Percentiles rank a stretch among this genome's conserved stretches.
These are phyloP conservation scores for Drosophila paracracens DNA, from an alignment of 2,888 invertebrate genomes.

Conservation along the genomic window DNA sequence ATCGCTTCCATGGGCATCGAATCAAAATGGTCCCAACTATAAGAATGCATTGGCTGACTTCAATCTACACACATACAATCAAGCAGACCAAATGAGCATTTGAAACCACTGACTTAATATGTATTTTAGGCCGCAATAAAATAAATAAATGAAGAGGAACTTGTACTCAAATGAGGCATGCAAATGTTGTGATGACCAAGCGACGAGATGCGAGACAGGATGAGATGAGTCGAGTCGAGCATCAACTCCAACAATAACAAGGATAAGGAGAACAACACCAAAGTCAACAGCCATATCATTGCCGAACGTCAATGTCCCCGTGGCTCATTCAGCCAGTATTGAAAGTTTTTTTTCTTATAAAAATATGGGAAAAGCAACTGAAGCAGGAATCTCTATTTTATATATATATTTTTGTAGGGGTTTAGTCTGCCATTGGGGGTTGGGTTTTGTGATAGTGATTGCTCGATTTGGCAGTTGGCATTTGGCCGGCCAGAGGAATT, in stretches of 20 bases:
- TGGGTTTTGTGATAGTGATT: conserved; percentile 28
- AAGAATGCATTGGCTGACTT: conserved; percentile 5
- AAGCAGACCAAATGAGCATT: not conserved
- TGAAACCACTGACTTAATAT: not conserved
- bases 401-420: conserved; percentile 6
- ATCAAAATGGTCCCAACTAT: conserved; percentile 4
- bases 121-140: not conserved
- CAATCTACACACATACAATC: not conserved
- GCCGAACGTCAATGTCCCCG: conserved; percentile 50
- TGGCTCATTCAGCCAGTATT: too few relatives aligned
- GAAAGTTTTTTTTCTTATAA: conserved; percentile 45
- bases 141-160: conserved; percentile 81
- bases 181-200: conserved; percentile 67
- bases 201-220: conserved; percentile 7
- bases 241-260: conserved; percentile 15
- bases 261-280: conserved; percentile 20
- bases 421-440: not conserved
- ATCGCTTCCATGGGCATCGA: not conserved
- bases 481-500: not conserved
- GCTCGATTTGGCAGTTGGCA: conserved; percentile 39
- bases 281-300: conserved; percentile 61
- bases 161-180: conserved; percentile 78
- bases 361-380: conserved; percentile 34
- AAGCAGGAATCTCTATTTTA: conserved; percentile 32
- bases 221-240: conserved; percentile 9